Base-by-base conservation (phyloP, 2,113 vertebrate genomes). In the Hepsetus odoe region DNA sequence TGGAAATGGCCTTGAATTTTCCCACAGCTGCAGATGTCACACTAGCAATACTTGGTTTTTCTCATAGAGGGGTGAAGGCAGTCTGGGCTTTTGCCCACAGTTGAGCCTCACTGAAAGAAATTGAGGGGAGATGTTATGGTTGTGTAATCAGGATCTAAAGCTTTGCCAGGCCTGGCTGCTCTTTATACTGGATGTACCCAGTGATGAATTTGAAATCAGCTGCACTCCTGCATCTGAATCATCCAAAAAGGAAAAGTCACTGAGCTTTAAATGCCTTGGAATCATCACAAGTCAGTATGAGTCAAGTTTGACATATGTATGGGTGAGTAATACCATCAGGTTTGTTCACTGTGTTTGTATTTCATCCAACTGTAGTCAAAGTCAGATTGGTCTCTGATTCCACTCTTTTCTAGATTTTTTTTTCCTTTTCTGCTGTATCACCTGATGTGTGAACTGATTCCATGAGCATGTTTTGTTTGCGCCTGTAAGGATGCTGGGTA, bases 391-490 rank as follows among this genome's bases (percentile, higher is more conserved):
- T n/a, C 32, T 74, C 18, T 74, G 24, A 10, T 20, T 38, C 46
- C n/a, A 65, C 35, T 30, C 35, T 8, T 66, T 22, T 33, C 66
- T 24, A 24, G 6, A 55, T 75, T n/a, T 75, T 75, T 42, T 75
- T 65, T 65, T 51, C 42, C 30, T 76, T 16, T 67, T 55, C 18
- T 67, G 24, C 16, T 28, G 14, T 38, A 30, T 65, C 61, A 66
- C 12, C 24, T 67, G 32, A 18, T 67, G 62, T 66, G 46, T 40
- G 16, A 55, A 66, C 44, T 20, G 26, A 53, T 20, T 72, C n/a
- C n/a, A 26, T 26, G 42, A 28, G n/a, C 67, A 78, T 72, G 44
- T 79, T 56, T 62, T 72, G 56, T 71, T 71, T 79, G 68, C 64
- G 58, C 13, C 30, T 72, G n/a, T 62, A 71, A 62, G 46, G 68